Conservation (phyloP, 37 sponge, comb jelly and placozoan genomes). For the Bolinopsis microptera region DNA sequence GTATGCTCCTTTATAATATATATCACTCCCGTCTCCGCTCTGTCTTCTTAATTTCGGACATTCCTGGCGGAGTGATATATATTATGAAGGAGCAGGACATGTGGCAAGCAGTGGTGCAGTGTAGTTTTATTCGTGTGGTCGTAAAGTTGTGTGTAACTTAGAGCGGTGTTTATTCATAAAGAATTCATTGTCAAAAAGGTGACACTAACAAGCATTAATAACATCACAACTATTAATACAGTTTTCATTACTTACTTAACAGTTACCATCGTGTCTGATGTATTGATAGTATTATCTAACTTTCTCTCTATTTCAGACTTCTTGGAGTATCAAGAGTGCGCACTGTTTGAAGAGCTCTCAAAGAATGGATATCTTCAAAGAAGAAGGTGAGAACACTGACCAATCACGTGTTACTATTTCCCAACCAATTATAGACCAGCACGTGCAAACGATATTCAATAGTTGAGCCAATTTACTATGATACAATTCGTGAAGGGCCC, state of each 20-base stretch:
- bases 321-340: conserved; percentile 63
- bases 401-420: neutral
- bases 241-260: no score
- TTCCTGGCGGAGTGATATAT: neutral
- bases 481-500: neutral
- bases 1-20: no score
- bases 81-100: neutral
- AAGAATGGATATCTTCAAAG: conserved; percentile 64
- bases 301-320: conserved; percentile 12
- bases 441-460: no score
- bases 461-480: no score
- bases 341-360: conserved; percentile 61
- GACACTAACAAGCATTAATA: neutral
- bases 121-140: neutral
- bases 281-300: neutral
- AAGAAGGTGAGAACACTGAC: conserved; percentile 36
- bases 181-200: neutral
- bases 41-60: neutral
- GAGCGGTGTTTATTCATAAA: neutral
- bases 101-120: neutral
- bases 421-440: no score
- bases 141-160: no score
- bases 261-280: neutral
- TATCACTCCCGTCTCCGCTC: no score
- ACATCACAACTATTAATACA: neutral